These are phyloP conservation scores for Argyrosomus japonicus DNA, from an alignment of 2,113 vertebrate genomes.

Conservation along the genomic window DNA sequence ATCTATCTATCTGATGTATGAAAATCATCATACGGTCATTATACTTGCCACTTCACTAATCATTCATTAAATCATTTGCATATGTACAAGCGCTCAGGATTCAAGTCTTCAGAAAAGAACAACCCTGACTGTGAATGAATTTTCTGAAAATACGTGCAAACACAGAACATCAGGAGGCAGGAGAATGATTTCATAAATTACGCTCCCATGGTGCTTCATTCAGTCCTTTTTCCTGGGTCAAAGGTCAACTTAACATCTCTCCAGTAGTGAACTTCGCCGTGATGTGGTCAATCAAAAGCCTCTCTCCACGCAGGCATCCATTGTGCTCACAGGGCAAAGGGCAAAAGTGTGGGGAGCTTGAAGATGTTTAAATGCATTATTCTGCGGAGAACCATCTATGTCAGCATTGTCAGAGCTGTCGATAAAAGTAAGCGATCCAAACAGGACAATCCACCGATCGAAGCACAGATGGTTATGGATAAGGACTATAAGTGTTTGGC, in stretches of 20 bases:
- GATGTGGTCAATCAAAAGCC: background rate
- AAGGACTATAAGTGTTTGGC: background rate
- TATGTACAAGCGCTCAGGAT: background rate
- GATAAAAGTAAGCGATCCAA: conserved; percentile 9
- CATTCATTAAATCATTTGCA: background rate
- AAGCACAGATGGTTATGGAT: background rate
- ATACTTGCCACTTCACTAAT: background rate
- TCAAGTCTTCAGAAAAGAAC: background rate
- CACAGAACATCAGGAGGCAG: background rate
- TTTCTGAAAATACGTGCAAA: background rate
- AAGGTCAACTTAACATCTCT: conserved; percentile 16
- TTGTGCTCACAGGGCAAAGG: conserved; percentile 32
- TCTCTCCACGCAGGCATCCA: background rate
- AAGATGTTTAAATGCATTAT: conserved; percentile 23
- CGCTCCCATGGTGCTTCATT: background rate
- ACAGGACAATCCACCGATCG: background rate
- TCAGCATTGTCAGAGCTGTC: conserved; percentile 18
- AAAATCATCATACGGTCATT: background rate
- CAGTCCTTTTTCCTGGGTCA: background rate
- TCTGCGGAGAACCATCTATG: background rate
- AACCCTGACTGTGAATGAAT: background rate
- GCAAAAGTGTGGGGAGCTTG: conserved; percentile 2
- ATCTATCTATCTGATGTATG: too few relatives aligned
- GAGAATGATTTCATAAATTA: background rate
- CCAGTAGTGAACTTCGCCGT: background rate